Conservation (phyloP, 2,797 vertebrate species). For the Potorous gilbertii region DNA sequence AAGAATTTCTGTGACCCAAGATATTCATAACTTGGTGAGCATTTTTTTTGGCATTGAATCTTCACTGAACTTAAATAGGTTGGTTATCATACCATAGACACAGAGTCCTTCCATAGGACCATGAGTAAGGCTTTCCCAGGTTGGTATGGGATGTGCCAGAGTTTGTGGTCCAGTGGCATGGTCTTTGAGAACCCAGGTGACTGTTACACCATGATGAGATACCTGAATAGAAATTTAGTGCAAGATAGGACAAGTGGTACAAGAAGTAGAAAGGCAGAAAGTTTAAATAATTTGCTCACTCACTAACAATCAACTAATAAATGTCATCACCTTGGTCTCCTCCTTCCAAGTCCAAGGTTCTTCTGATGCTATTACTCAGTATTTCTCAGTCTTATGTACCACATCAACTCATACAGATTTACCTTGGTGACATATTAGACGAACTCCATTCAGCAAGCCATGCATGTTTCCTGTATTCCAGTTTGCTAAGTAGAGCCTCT, state of each 20-base stretch:
- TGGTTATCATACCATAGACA: background rate
- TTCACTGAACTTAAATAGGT: background rate
- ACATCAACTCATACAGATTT: background rate
- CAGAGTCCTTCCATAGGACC: background rate
- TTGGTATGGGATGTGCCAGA: background rate
- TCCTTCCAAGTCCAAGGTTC: background rate
- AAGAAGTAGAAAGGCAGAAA: background rate
- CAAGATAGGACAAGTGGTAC: background rate
- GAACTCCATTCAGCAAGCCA: background rate
- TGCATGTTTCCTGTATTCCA: background rate
- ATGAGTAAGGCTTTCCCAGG: background rate
- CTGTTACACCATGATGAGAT: background rate
- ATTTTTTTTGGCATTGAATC: background rate
- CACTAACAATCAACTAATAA: background rate
- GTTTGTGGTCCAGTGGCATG: background rate
- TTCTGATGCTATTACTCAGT: background rate
- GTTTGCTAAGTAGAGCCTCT: background rate
- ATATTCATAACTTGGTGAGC: background rate
- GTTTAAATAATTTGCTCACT: background rate
- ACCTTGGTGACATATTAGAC: background rate
- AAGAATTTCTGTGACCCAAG: background rate
- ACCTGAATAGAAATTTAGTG: background rate
- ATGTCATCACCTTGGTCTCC: background rate
- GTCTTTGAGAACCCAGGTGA: background rate
- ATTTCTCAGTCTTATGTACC: background rate